These are phyloP conservation scores for Zosterops japonicus DNA, from an alignment of 2,113 vertebrate genomes.

Conservation along the genomic window DNA sequence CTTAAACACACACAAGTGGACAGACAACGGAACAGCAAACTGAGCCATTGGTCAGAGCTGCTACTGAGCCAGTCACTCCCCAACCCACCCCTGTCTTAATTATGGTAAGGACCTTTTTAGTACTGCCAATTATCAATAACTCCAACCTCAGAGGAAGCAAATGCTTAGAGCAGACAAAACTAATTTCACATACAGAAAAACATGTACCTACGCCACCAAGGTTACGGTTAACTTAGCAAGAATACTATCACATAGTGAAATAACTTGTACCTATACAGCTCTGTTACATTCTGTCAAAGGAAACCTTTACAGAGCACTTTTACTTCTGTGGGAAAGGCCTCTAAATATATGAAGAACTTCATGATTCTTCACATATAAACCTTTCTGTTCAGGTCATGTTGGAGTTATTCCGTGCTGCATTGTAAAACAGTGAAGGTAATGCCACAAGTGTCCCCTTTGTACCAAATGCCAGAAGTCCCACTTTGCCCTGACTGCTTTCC, in stretches of 20 bases:
- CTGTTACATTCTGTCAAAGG: neutral
- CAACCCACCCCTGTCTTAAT: neutral
- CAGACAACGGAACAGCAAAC: too few relatives aligned
- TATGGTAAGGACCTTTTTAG: neutral
- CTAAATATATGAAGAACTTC: too few relatives aligned
- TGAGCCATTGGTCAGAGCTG: neutral
- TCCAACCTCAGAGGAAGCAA: neutral
- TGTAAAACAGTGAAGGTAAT: too few relatives aligned
- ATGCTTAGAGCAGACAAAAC: neutral
- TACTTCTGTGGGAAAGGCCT: too few relatives aligned
- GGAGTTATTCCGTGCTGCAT: too few relatives aligned
- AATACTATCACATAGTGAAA: too few relatives aligned
- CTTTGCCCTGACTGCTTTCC: too few relatives aligned
- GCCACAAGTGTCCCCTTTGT: too few relatives aligned
- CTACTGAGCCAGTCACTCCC: neutral
- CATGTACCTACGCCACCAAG: accelerated
- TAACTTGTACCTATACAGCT: neutral
- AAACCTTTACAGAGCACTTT: neutral
- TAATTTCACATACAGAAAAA: neutral
- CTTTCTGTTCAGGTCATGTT: too few relatives aligned
- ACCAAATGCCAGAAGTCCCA: too few relatives aligned
- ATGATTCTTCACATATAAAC: too few relatives aligned
- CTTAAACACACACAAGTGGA: neutral
- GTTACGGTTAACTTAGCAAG: too few relatives aligned
- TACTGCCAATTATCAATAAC: neutral